A percentile compares a stretch with the other conserved stretches of the same genome.
phyloP scores from a whole-genome alignment of 2,113 vertebrate genomes.

The Coturnix japonica region DNA sequence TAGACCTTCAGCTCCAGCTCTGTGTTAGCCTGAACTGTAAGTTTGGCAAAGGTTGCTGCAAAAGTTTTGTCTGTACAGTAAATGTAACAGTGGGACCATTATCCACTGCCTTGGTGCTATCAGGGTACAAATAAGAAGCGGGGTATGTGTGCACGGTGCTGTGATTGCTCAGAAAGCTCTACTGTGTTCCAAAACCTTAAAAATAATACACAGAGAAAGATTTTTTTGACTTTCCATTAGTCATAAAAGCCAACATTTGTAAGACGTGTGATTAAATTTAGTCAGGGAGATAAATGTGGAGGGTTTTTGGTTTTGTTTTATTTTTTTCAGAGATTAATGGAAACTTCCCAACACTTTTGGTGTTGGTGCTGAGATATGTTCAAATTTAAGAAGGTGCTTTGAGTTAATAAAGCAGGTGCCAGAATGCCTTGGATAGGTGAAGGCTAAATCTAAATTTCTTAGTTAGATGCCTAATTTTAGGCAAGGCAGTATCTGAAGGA shows the following conservation, averaged over 20 bases:
- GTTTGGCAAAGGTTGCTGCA: constrained; percentile 28
- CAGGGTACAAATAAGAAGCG: background rate
- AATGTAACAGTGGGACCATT: constrained; percentile 14
- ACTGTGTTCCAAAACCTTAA: constrained; percentile 29
- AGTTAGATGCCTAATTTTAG: background rate
- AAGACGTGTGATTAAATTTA: background rate
- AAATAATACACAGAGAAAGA: background rate
- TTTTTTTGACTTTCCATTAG: constrained; percentile 28
- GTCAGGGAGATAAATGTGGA: constrained; percentile 1
- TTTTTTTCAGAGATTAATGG: background rate
- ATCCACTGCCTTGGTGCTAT: background rate
- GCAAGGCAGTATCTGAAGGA: background rate
- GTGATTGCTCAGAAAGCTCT: background rate
- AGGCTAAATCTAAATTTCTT: background rate
- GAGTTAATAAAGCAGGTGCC: constrained; percentile 36
- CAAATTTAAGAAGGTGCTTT: constrained; percentile 36
- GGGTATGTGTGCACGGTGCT: background rate
- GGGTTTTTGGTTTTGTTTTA: background rate
- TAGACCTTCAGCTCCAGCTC: constrained; percentile 33
- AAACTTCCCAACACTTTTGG: background rate
- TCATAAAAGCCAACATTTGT: constrained; percentile 33
- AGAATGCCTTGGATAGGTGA: background rate
- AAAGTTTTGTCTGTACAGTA: constrained; percentile 28
- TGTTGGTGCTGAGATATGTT: background rate
- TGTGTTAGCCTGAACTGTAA: background rate